These are phyloP conservation scores for Mastomys natalensis DNA, from an alignment of 2,113 vertebrate species.

Conservation along the genomic window DNA sequence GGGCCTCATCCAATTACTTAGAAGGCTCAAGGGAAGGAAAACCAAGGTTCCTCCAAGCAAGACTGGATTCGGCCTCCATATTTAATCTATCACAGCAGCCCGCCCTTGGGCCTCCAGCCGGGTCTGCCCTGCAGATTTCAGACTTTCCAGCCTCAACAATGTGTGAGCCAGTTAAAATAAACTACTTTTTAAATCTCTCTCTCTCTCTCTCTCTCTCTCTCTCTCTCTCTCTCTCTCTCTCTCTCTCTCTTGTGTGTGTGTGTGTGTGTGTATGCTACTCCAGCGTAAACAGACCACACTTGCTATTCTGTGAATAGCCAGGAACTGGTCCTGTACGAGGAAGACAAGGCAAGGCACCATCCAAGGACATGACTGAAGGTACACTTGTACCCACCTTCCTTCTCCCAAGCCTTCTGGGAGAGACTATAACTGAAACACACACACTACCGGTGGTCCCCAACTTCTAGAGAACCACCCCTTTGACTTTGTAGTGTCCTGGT, in stretches of 20 bases:
- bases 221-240: background rate
- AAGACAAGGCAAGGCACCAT: conserved; percentile 13
- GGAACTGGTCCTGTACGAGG: background rate
- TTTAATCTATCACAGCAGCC: background rate
- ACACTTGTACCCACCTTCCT: background rate
- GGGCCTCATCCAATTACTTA: background rate
- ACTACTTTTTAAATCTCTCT: background rate
- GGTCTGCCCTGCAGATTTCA: background rate
- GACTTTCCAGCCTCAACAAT: background rate
- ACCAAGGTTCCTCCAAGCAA: background rate
- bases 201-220: background rate
- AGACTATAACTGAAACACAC: background rate
- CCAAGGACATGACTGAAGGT: background rate
- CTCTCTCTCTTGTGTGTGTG: no score
- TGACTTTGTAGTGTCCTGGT: background rate
- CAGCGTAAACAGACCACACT: conserved; percentile 60
- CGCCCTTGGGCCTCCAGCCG: background rate
- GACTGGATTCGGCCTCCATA: background rate
- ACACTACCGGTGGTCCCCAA: background rate
- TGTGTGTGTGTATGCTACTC: background rate
- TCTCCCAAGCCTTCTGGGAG: background rate
- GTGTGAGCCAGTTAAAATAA: background rate
- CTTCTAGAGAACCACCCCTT: background rate
- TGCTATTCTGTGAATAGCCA: background rate
- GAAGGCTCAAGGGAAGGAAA: background rate